phyloP scores from a whole-genome alignment of 2,797 vertebrate genomes.

The Pseudochirops corinnae region DNA sequence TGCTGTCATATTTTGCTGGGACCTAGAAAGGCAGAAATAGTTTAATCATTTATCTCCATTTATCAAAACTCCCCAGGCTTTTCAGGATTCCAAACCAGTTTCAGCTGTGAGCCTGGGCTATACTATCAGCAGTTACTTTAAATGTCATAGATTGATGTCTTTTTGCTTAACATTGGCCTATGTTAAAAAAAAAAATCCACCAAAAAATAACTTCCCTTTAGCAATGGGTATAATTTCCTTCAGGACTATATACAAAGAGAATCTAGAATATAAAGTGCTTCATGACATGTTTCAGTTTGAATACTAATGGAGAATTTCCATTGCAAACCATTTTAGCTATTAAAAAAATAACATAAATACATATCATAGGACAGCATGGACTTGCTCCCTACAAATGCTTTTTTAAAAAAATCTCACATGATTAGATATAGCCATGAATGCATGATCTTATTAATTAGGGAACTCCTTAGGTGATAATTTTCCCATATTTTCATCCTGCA shows the following conservation, averaged over 20 bases:
- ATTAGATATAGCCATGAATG: neutral
- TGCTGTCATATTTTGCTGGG: conserved; percentile 70
- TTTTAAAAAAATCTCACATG: neutral
- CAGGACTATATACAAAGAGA: neutral
- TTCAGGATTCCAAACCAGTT: conserved; percentile 73
- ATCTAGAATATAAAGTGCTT: conserved; percentile 4
- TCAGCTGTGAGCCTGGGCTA: conserved; percentile 73
- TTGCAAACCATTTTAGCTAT: neutral
- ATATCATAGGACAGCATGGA: neutral
- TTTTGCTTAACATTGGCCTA: conserved; percentile 37
- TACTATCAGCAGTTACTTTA: conserved; percentile 38
- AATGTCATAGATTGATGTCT: neutral
- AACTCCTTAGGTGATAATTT: neutral
- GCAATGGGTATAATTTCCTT: conserved; percentile 19
- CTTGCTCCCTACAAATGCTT: neutral
- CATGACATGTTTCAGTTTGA: neutral
- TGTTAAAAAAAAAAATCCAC: neutral
- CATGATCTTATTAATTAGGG: neutral
- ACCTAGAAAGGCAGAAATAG: conserved; percentile 72
- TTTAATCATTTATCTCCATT: conserved; percentile 80
- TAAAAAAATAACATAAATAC: neutral
- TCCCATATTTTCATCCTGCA: neutral
- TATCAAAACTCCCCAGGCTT: conserved; percentile 75
- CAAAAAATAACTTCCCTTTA: conserved; percentile 7
- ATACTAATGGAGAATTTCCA: neutral